Base-by-base conservation (phyloP, 2,797 vertebrate genomes). In the Miichthys miiuy region DNA sequence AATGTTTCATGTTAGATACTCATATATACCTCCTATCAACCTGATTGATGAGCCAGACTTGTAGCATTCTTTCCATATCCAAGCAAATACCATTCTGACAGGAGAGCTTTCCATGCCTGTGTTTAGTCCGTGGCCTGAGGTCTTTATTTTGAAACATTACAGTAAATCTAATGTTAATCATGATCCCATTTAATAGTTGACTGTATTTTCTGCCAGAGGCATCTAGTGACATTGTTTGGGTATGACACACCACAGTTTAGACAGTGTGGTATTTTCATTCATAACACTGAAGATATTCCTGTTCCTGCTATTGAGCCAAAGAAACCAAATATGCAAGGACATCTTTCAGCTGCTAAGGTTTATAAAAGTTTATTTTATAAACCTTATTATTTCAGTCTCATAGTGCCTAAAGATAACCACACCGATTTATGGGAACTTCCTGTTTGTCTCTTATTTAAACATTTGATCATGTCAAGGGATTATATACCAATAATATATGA, bases 31-130 rank as follows among this genome's bases (percentile, higher is more conserved):
- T 84, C 65, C 79, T 78, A 77, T 93, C 82, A 86, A 46, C 42
- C 71, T 89, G 89, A 93, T 63, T 83, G 72, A 93, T 87, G 87
- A 78, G 64, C 77, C 73, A 78, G 81, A 75, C 79, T 68, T 54
- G 63, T 52, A 77, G 72, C 88, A 91, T 94, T 93, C 87, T 81
- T 87, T 88, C 90, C 92, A 90, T 91, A 87, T 87, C 82, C 75
- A 74, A 66, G 51, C 83, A 81, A 85, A 93, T 89, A 81, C 79
- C 81, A 54, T n/a, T 14, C 68, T 68, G 86, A 88, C 84, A 79
- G 83, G 69, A 82, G 68, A 74, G 71, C 82, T 87, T 93, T 93
- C 92, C 91, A 75, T 92, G 92, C 74, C 93, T 92, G 83, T 89
- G 91, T 95, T 94, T 91, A 91, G 91, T 91, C 85, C 73, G 46